Conservation (phyloP, 2,797 vertebrate genomes). For the Labroides dimidiatus region DNA sequence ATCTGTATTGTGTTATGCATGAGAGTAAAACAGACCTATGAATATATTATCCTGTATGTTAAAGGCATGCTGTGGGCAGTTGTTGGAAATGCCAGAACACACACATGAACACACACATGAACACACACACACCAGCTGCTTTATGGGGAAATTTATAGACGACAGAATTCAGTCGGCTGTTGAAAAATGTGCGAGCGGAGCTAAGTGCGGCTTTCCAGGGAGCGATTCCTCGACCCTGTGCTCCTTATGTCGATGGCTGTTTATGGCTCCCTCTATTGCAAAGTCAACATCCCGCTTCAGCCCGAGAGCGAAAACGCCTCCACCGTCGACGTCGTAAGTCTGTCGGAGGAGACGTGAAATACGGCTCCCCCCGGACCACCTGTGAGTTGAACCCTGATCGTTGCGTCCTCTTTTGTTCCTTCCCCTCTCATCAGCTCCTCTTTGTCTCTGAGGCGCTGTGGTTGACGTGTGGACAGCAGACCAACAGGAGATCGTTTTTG, state of each 20-base stretch:
- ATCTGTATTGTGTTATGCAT: constrained; percentile 65
- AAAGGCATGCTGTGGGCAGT: constrained; percentile 40
- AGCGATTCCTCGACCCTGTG: constrained; percentile 69
- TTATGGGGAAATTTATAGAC: constrained; percentile 72
- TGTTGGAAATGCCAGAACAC: constrained; percentile 34
- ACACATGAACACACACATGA: background rate
- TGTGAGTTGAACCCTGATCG: constrained; percentile 54
- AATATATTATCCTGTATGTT: constrained; percentile 71
- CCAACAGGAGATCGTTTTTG: constrained; percentile 22
- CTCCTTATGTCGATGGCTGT: constrained; percentile 72
- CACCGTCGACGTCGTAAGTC: constrained; percentile 66
- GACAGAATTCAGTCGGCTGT: constrained; percentile 63
- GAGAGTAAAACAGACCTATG: constrained; percentile 69
- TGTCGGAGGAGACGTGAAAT: constrained; percentile 69
- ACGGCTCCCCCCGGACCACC: constrained; percentile 72
- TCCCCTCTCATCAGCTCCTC: background rate
- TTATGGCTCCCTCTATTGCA: constrained; percentile 76
- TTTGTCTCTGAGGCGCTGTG: constrained; percentile 15
- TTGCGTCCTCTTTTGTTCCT: constrained; percentile 8
- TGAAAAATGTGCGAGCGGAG: constrained; percentile 64
- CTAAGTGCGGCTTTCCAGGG: constrained; percentile 71
- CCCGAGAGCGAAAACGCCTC: constrained; percentile 71
- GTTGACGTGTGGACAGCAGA: constrained; percentile 23
- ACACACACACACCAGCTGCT: constrained; percentile 37
- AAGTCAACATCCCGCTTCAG: constrained; percentile 77